Conservation (phyloP, 2,797 vertebrate species). For the Molossus molossus region DNA sequence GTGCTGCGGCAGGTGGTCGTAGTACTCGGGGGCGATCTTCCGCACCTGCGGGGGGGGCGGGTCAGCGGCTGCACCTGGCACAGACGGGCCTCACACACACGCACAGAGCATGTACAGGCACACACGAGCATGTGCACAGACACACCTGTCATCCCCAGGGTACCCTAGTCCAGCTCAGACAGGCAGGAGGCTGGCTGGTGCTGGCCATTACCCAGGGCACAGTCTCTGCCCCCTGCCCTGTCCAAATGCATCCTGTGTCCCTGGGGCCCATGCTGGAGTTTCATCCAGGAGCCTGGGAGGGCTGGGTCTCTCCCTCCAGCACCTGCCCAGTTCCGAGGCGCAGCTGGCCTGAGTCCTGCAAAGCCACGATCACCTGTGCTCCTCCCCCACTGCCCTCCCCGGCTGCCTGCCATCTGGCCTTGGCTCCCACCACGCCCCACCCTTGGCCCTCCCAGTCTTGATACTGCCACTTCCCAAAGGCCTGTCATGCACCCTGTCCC, state of each 20-base stretch:
- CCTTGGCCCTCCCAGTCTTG: not conserved
- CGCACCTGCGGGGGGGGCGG: conserved; percentile 92
- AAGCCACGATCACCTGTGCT: not conserved
- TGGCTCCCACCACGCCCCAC: rapidly evolving
- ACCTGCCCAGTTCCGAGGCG: no score
- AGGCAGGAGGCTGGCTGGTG: not conserved
- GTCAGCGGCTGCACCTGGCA: not conserved
- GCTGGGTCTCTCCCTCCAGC: not conserved
- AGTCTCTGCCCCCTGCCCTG: not conserved
- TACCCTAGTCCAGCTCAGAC: not conserved
- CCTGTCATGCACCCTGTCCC: not conserved
- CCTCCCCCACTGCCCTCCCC: rapidly evolving
- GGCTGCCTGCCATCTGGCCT: rapidly evolving
- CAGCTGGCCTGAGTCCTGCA: not conserved
- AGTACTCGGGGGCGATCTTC: conserved; percentile 97
- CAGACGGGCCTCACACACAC: not conserved
- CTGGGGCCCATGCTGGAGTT: not conserved
- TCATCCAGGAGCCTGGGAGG: not conserved
- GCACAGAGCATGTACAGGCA: rapidly evolving
- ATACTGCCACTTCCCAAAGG: not conserved
- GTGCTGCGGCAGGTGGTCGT: conserved; percentile 96
- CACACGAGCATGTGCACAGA: rapidly evolving
- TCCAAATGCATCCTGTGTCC: not conserved
- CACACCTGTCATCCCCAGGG: rapidly evolving
- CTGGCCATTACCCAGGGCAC: rapidly evolving